Percentiles rank a stretch among this genome's conserved stretches.
Conservation (phyloP, 1,140 invertebrate genomes). For the Caenorhabditis remanei region DNA sequence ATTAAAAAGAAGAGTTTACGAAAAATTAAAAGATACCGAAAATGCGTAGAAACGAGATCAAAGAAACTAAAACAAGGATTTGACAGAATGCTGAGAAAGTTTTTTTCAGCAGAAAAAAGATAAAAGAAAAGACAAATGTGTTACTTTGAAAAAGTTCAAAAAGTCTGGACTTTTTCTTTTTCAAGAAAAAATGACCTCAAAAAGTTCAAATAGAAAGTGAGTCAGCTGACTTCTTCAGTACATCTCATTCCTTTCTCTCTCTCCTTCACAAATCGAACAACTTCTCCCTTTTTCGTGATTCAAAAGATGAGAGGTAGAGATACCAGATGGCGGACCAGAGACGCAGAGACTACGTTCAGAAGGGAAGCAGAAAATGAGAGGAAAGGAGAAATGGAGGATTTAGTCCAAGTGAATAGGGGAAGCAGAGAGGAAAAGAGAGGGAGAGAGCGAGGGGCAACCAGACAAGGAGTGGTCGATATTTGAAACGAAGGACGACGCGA, state of each 20-base stretch:
- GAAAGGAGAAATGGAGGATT: background rate
- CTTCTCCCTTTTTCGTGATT: background rate
- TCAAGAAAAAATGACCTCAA: background rate
- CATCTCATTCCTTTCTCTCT: background rate
- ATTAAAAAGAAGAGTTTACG: no score
- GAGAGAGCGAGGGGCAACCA: background rate
- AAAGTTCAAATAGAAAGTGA: constrained; percentile 33
- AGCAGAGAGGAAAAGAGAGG: background rate
- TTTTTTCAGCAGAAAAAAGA: background rate
- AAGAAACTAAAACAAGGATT: no score
- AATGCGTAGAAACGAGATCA: no score
- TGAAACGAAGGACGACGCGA: background rate
- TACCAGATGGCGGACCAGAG: background rate
- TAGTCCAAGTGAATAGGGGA: constrained; percentile 16
- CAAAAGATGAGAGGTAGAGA: constrained; percentile 45
- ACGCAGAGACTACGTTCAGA: background rate
- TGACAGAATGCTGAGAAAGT: no score
- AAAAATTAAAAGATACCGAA: no score
- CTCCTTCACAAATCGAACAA: constrained; percentile 32
- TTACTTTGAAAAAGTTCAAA: background rate
- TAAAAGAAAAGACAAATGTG: background rate
- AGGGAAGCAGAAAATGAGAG: constrained; percentile 1
- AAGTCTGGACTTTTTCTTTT: no score
- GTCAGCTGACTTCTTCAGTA: constrained; percentile 28
- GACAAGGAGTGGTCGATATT: constrained; percentile 12